These are phyloP conservation scores for Metacarcinus magister DNA, from an alignment of 2,888 invertebrate genomes.

Conservation along the genomic window DNA sequence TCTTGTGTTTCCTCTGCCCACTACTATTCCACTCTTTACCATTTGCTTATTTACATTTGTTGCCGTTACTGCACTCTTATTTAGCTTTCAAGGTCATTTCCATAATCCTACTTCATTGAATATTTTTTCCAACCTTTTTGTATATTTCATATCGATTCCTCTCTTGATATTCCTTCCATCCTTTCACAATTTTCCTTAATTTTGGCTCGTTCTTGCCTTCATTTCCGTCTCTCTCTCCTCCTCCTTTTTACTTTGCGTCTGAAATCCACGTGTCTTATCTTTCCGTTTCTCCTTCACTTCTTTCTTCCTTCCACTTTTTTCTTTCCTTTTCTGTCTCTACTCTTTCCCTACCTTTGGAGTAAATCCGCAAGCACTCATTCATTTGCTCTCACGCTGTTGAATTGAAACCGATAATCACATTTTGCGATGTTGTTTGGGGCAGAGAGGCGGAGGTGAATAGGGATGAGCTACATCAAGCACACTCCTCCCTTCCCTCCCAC, in stretches of 20 bases:
- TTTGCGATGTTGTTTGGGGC: not conserved
- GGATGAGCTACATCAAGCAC: not conserved
- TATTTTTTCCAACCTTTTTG: not conserved
- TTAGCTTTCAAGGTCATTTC: not conserved
- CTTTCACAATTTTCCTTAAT: not conserved
- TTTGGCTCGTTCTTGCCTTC: not conserved
- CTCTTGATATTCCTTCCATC: not conserved
- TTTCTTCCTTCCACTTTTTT: not conserved
- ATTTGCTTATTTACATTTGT: not conserved
- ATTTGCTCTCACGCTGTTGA: not conserved
- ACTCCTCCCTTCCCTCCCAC: not conserved
- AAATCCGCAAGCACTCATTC: not conserved
- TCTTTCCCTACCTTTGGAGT: not conserved
- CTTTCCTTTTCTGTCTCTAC: too few species aligned
- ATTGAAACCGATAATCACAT: slow-evolving; percentile 19
- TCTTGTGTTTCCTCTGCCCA: not conserved
- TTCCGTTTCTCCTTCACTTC: not conserved
- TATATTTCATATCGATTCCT: not conserved
- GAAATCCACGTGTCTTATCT: not conserved
- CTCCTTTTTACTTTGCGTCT: not conserved
- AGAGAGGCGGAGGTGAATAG: slow-evolving; percentile 27
- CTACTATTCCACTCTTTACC: not conserved
- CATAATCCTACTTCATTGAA: not conserved
- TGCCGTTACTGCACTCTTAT: not conserved
- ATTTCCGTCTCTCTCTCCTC: slow-evolving; percentile 2